Percentiles rank a stretch among this genome's conserved stretches.
Conservation (phyloP, 2,113 vertebrate species). For the Semnopithecus entellus region DNA sequence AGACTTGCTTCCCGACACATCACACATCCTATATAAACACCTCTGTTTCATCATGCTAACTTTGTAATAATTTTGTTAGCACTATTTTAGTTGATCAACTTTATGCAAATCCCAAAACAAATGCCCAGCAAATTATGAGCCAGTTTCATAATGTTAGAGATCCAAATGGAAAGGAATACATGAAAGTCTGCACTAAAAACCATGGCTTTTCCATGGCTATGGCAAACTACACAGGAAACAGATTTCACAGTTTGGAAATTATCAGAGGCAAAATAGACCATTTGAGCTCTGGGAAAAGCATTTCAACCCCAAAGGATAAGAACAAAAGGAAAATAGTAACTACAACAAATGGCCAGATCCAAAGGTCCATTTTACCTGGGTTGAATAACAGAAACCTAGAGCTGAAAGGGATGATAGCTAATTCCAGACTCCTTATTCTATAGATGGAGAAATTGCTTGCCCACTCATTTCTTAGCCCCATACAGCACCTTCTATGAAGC, state of each 20-base stretch:
- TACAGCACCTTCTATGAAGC: background rate
- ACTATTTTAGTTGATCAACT: background rate
- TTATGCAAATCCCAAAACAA: background rate
- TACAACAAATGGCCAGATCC: background rate
- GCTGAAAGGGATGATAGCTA: background rate
- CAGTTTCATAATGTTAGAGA: background rate
- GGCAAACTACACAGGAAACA: background rate
- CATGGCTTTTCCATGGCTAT: background rate
- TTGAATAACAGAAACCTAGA: background rate
- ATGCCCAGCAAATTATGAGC: background rate
- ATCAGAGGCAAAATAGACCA: background rate
- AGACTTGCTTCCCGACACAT: background rate
- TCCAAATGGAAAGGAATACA: background rate
- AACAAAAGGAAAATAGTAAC: background rate
- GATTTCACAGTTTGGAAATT: background rate
- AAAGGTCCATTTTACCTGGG: background rate
- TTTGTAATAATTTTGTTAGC: background rate
- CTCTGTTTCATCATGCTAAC: background rate
- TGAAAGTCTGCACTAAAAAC: background rate
- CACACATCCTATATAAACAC: background rate
- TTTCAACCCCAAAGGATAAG: background rate
- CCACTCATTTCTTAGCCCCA: background rate
- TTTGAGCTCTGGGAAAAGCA: background rate
- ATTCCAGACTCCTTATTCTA: background rate
- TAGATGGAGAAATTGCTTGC: background rate